Conservation (phyloP, 2,797 vertebrate genomes). For the Gallirallus australis region DNA sequence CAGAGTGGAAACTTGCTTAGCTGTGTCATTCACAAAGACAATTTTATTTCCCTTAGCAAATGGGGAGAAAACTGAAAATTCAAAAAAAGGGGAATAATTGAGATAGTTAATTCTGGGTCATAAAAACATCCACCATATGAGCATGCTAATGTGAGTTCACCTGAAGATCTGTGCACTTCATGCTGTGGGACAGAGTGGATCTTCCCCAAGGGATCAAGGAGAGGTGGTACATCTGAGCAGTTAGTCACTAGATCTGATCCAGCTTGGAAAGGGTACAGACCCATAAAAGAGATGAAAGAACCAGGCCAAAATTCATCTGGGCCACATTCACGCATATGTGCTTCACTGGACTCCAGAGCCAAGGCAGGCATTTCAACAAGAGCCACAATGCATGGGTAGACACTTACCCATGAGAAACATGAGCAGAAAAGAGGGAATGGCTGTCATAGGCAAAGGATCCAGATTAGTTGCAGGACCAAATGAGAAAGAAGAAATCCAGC, state of each 20-base stretch:
- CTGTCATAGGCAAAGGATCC: neutral
- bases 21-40: neutral
- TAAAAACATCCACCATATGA: neutral
- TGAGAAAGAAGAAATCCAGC: neutral
- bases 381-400: neutral
- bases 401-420: neutral
- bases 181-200: too few species aligned
- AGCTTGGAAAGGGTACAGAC: neutral
- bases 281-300: neutral
- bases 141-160: neutral
- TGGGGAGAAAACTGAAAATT: neutral
- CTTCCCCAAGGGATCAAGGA: neutral
- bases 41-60: neutral
- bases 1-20: neutral
- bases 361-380: neutral
- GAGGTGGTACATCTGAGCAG: neutral
- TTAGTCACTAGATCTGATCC: neutral
- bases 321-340: accelerated
- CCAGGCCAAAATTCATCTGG: neutral
- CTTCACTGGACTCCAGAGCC: neutral
- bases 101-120: neutral
- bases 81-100: neutral
- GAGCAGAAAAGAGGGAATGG: neutral
- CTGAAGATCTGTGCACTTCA: neutral
- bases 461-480: neutral